Evolutionary conservation across 2,888 invertebrate genomes (phyloP).

Genomic region (Maniola hyperantus): DNA sequence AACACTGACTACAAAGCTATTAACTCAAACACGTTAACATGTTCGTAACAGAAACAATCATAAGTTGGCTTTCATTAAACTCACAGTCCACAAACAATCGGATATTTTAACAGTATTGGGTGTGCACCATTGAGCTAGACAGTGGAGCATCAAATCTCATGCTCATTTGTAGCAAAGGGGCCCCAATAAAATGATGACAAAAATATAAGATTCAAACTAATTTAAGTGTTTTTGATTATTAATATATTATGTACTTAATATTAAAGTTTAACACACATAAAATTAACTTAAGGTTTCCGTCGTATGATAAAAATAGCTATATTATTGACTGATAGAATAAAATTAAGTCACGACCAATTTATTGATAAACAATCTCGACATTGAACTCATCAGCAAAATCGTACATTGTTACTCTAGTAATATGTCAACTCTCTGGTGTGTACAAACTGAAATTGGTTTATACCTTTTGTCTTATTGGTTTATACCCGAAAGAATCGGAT

Average conservation of each 20-base stretch:
- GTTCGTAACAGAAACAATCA: constrained; percentile 18
- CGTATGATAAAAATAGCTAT: no score
- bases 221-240: no score
- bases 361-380: no score
- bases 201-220: no score
- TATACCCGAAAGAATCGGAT: constrained; percentile 33
- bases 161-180: no score
- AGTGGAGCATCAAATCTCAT: not conserved
- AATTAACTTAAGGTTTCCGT: no score
- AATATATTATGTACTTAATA: no score
- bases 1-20: constrained; percentile 2
- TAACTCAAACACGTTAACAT: constrained; percentile 9
- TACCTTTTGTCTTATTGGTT: constrained; percentile 34
- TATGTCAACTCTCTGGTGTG: not conserved
- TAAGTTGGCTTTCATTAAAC: constrained; percentile 16
- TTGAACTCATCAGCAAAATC: no score
- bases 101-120: constrained; percentile 11
- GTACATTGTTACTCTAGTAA: not conserved
- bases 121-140: not conserved
- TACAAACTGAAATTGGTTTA: constrained; percentile 37
- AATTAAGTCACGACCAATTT: not conserved
- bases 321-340: not conserved
- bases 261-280: no score
- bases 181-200: no score
- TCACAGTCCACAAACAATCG: constrained; percentile 12